These are phyloP conservation scores for Physella acuta DNA, from an alignment of 1,140 invertebrate genomes.

Conservation along the genomic window DNA sequence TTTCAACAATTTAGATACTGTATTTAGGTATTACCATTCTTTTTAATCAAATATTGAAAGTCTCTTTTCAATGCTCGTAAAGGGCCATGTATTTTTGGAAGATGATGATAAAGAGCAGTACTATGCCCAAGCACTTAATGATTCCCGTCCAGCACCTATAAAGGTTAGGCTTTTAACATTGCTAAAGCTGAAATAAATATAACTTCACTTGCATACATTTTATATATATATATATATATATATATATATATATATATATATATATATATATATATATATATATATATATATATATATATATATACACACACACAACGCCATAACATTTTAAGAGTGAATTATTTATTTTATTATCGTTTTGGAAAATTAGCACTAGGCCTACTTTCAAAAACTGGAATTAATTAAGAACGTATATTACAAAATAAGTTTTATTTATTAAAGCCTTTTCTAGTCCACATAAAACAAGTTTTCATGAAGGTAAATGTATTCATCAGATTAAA, in stretches of 20 bases:
- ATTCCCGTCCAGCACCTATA: constrained; percentile 44
- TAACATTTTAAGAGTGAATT: no score
- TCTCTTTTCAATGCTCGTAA: background rate
- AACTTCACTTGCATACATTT: background rate
- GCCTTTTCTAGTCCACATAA: no score
- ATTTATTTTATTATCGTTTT: no score
- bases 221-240: background rate
- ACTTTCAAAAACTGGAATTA: no score
- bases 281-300: constrained; percentile 9
- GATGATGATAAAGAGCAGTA: constrained; percentile 53
- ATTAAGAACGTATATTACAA: no score
- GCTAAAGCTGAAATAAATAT: background rate
- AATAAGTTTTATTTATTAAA: no score
- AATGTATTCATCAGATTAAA: constrained; percentile 45
- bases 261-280: constrained; percentile 4
- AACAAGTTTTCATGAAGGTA: no score
- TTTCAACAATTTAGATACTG: no score
- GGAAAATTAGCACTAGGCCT: no score
- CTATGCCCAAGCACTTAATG: constrained; percentile 51
- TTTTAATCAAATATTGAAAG: no score
- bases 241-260: background rate
- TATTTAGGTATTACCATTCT: background rate
- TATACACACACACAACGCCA: background rate
- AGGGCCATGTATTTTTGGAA: constrained; percentile 56
- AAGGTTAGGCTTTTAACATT: no score